These are phyloP conservation scores for Eurois occulta DNA, from an alignment of 2,888 invertebrate species.

Conservation along the genomic window DNA sequence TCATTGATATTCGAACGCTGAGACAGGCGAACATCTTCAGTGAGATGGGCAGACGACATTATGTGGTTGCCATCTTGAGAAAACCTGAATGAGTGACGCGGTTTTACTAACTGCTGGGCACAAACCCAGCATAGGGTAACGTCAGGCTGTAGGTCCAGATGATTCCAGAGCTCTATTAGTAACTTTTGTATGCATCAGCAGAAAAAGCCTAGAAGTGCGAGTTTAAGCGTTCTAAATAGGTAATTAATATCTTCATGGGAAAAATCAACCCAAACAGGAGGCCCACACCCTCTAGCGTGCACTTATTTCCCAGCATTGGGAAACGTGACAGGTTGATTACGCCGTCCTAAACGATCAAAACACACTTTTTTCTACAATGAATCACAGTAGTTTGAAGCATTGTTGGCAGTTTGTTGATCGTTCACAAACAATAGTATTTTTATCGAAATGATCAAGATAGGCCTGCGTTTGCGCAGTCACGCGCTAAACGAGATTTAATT, in stretches of 20 bases:
- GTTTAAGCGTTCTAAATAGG: neutral
- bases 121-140: too few species aligned
- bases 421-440: constrained; percentile 19
- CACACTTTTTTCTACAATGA: neutral
- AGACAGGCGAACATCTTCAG: too few species aligned
- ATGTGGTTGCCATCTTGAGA: too few species aligned
- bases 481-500: neutral
- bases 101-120: neutral
- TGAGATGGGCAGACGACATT: too few species aligned
- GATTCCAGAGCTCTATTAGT: neutral
- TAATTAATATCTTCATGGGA: too few species aligned
- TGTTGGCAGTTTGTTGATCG: constrained; percentile 3
- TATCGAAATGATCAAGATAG: constrained; percentile 2
- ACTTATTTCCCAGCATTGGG: neutral
- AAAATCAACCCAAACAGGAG: too few species aligned
- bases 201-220: neutral
- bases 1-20: too few species aligned
- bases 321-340: neutral
- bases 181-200: neutral
- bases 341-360: neutral
- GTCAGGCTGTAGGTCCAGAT: neutral
- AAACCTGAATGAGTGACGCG: too few species aligned
- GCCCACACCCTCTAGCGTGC: neutral
- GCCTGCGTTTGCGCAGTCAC: neutral
- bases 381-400: neutral